Base-by-base conservation (phyloP, 2,113 vertebrate genomes). In the Neotragus pygmaeus region DNA sequence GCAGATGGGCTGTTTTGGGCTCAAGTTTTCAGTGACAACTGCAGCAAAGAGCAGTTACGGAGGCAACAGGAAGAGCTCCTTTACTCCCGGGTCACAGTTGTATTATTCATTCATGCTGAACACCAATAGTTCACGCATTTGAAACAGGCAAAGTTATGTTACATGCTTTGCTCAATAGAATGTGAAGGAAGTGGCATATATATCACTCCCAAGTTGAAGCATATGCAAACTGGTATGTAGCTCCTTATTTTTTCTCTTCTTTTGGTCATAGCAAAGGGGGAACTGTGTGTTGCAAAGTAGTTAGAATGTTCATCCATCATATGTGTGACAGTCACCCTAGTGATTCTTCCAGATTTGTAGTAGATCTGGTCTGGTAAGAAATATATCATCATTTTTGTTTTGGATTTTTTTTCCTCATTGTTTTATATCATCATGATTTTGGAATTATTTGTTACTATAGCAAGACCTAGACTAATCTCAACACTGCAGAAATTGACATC, bases 241-340 rank as follows among this genome's bases (percentile, higher is more conserved):
- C 83, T 85, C 30, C 58, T 73, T 57, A 30, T 27, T 36, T n/a
- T 27, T 51, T 47, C 5, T 62, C 6, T 95, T 58, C 3, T 1
- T 3, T 77, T 45, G 51, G 33, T 4, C 27, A 45, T 1, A 70
- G 10, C 13, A 55, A 81, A 53, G 7, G 12, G 43, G 17, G 28
- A 96, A 70, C 0, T 51, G 73, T 15, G 13, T 94, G 9, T n/a
- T 91, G 10, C 47, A 88, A 80, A 83, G 5, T 5, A 85, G 4
- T 58, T 66, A 2, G 1, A 12, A 49, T 23, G 7, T 0, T 81
- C 4, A 84, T 13, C 4, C 1, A 2, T 28, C 23, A 55, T 2
- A 36, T 25, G 19, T 1, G 28, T 28, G 33, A 19, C 27, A 66
- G 16, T 10, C 43, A 1, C 14, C 70, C 7, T 33, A 7, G 25